Evolutionary conservation across 1,140 invertebrate species (phyloP), one percentile per base, ranked within the genome.

Genomic region (Andrena cerasifolii): DNA sequence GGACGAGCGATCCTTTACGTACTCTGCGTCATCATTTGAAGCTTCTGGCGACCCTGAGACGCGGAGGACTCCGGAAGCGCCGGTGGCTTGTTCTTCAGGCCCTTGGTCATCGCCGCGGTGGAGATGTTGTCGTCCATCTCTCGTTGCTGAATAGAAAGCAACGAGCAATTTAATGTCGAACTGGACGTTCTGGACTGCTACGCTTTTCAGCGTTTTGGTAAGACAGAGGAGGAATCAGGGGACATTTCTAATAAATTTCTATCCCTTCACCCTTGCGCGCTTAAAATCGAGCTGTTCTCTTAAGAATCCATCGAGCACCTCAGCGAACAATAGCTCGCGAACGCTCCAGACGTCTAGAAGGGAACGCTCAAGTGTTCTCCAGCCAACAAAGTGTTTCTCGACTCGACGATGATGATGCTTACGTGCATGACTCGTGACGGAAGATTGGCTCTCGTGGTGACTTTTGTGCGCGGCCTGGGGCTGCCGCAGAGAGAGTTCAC

Each of bases 11-110:
- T 14, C 2, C 16, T 51, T 6, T 47, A 92, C 93, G 78, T 90
- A 94, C 93, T 94, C 85, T 93, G 92, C 31, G 91, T 92, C 93
- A 94, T 93, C 31, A 87, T 90, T 73, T 91, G 91, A 67, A 83
- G 80, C 78, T 91, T 92, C 31, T 91, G 89, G 6, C 87, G 79
- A 28, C 78, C 66, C 31, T 87, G 88, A 12, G 85, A 83, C 12
- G 84, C 80, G 0, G 83, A 85, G 24, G 89, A 86, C 53, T 90
- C 90, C 40, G 89, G 87, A 49, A 89, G 80, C n/a, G 86, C 80
- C 7, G 90, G 88, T 61, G 89, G 87, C 51, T 91, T 92, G 43
- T 76, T 82, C 74, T 88, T 91, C 51, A 83, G 65, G 33, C 85
- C 86, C 61, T 91, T 92, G 24, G 82, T 86, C 31, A 85, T 81